These are phyloP conservation scores for Amiota mariae DNA, from an alignment of 2,888 invertebrate genomes.

Conservation along the genomic window DNA sequence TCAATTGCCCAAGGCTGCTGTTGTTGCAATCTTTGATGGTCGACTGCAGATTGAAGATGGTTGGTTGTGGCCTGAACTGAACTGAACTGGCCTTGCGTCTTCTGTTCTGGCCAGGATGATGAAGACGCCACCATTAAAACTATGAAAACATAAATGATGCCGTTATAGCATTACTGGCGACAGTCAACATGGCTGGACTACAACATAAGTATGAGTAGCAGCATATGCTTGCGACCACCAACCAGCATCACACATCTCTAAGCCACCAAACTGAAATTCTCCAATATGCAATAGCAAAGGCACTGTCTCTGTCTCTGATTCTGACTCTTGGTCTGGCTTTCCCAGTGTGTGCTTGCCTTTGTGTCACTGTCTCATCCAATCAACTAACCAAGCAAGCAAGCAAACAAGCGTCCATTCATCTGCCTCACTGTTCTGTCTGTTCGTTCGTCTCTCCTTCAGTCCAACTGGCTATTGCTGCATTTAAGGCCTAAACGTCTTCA, in stretches of 20 bases:
- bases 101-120: too few relatives aligned
- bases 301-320: too few relatives aligned
- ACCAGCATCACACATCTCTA: too few relatives aligned
- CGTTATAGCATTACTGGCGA: constrained; percentile 7
- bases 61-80: too few relatives aligned
- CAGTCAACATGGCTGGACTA: background rate
- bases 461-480: background rate
- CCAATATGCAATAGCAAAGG: too few relatives aligned
- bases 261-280: too few relatives aligned
- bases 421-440: background rate
- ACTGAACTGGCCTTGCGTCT: too few relatives aligned
- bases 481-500: constrained; percentile 18
- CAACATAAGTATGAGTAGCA: background rate
- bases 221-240: too few relatives aligned
- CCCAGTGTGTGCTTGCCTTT: too few relatives aligned
- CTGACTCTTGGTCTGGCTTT: too few relatives aligned
- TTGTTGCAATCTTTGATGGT: background rate
- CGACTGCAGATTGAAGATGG: too few relatives aligned
- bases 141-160: constrained; percentile 9
- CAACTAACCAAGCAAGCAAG: background rate
- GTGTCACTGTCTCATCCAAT: too few relatives aligned
- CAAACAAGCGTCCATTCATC: background rate
- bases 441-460: background rate
- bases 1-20: background rate
- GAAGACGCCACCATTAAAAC: background rate